phyloP scores from a whole-genome alignment of 2,888 invertebrate species.

The Aquatica leii region DNA sequence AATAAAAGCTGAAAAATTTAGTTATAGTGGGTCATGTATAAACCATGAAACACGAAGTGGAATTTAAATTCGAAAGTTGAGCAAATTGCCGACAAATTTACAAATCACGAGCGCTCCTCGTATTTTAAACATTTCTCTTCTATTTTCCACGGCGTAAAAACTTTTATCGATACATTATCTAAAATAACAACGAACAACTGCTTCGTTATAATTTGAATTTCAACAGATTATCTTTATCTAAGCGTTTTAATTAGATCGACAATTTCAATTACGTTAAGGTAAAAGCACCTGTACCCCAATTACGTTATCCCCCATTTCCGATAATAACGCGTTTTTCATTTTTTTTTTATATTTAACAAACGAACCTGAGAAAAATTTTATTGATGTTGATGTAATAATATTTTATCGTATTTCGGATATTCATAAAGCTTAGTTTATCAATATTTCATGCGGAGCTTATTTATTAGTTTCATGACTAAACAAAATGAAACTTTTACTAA shows the following conservation, averaged over 20 bases:
- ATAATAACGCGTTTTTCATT: not conserved
- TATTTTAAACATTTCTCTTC: not conserved
- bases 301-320: no score
- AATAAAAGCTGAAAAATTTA: conserved; percentile 34
- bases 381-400: conserved; percentile 33
- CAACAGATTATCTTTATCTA: conserved; percentile 26
- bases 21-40: conserved; percentile 27
- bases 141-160: conserved; percentile 10
- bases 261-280: not conserved
- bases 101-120: conserved; percentile 6
- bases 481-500: conserved; percentile 31
- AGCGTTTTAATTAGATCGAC: conserved; percentile 12
- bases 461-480: conserved; percentile 34
- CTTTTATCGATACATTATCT: conserved; percentile 25
- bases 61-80: conserved; percentile 16
- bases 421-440: conserved; percentile 33
- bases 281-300: no score
- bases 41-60: conserved; percentile 24
- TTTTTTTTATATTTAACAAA: conserved; percentile 15
- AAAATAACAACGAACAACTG: conserved; percentile 20
- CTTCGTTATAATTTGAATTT: conserved; percentile 22
- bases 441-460: conserved; percentile 32
- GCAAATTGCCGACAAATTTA: conserved; percentile 13
- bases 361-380: conserved; percentile 25
- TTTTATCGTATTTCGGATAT: conserved; percentile 34